These are phyloP conservation scores for Cygnus atratus DNA, from an alignment of 2,113 vertebrate genomes.

Conservation along the genomic window DNA sequence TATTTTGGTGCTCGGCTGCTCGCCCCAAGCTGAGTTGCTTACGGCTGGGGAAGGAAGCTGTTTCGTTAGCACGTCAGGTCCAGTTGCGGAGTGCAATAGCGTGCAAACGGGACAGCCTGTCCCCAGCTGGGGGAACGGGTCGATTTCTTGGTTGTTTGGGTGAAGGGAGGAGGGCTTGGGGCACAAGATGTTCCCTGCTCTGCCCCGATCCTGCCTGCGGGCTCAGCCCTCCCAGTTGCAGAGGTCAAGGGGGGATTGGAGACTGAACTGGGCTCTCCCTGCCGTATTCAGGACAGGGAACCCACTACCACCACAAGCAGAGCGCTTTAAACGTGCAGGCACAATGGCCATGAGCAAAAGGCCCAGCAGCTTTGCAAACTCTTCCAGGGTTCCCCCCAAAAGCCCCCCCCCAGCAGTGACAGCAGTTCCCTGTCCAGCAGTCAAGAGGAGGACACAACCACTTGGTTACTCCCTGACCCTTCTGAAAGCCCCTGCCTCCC, in stretches of 20 bases:
- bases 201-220: neutral
- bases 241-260: no score
- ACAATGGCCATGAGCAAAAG: neutral
- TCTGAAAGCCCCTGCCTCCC: neutral
- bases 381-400: neutral
- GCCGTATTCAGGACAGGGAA: neutral
- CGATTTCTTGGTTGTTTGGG: neutral
- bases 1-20: accelerated
- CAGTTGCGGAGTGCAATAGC: neutral
- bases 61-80: neutral
- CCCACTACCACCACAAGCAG: accelerated
- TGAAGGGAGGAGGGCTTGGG: neutral
- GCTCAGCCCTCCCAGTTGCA: neutral
- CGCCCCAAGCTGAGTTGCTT: neutral
- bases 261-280: neutral
- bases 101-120: neutral
- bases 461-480: neutral
- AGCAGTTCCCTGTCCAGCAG: neutral
- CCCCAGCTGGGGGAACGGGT: neutral
- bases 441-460: neutral
- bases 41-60: accelerated
- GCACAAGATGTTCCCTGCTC: neutral
- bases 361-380: neutral
- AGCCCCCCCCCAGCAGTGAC: neutral
- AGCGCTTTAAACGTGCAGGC: neutral